These are phyloP conservation scores for Jacana jacana DNA, from an alignment of 2,113 vertebrate genomes.

Conservation along the genomic window DNA sequence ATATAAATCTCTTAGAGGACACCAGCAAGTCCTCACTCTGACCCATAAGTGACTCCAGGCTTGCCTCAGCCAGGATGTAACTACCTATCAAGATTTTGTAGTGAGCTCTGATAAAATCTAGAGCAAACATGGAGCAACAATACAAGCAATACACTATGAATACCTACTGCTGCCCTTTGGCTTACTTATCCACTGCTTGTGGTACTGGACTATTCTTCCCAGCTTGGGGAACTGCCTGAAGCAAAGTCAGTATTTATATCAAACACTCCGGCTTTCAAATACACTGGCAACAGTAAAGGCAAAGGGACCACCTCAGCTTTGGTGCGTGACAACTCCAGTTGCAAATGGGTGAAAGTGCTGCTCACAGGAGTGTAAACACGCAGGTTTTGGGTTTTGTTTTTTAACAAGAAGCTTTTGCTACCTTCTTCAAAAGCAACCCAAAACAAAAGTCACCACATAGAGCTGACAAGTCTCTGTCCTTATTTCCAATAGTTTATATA, in stretches of 20 bases:
- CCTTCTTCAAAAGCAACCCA: not conserved
- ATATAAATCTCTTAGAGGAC: not conserved
- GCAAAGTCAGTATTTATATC: not conserved
- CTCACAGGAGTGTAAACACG: rapidly evolving
- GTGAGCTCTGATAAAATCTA: not conserved
- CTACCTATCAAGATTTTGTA: not conserved
- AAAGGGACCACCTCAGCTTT: not conserved
- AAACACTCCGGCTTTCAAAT: not conserved
- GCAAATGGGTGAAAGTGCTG: not conserved
- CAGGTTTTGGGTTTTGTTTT: not conserved
- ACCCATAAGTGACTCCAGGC: not conserved
- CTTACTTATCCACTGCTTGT: not conserved
- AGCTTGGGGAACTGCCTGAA: not conserved
- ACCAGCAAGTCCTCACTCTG: not conserved
- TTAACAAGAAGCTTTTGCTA: not conserved
- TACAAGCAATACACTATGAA: not conserved
- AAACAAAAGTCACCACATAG: not conserved
- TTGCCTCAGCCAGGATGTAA: not conserved
- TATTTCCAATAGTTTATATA: not conserved
- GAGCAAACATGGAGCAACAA: not conserved
- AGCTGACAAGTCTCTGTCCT: not conserved
- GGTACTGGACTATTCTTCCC: not conserved
- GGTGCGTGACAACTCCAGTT: not conserved
- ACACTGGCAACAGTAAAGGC: not conserved
- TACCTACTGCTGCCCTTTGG: not conserved